Evolutionary conservation across 2,113 vertebrate genomes (phyloP), one percentile per base, ranked within the genome.

Genomic region (Tragelaphus buxtoni): DNA sequence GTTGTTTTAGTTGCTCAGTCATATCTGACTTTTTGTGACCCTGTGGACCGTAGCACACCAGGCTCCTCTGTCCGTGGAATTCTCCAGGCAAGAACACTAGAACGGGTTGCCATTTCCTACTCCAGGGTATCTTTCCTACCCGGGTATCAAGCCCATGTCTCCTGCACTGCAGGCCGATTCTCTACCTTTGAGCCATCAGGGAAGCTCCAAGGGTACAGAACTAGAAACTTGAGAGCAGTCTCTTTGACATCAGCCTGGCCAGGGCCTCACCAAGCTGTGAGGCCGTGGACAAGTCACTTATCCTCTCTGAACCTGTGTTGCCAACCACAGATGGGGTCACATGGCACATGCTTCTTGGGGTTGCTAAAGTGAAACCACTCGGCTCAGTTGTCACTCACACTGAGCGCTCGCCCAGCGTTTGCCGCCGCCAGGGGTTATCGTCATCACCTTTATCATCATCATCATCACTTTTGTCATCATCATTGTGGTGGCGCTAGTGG

Each of bases 381-480:
- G 4, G 28, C 16, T 65, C 42, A 0, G 9, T 45, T 45, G 22
- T 24, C 1, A 45, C 16, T 13, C 26, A 13, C 5, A 3, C 10
- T 4, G 28, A 76, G 55, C 0, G 0, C 14, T n/a, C 42, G 1
- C 28, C 10, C 11, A 30, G n/a, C 2, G 16, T 69, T 6, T 60
- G 58, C 53, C 14, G 11, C 45, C 5, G 7, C 69, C 7, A 0
- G 13, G 8, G 63, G 5, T 1, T 0, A 2, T 24, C 4, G 0
- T 28, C 32, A 9, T 55, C 77, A 7, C 28, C 32, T 55, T 39
- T 9, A 9, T 82, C 22, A 0, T 28, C 12, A 0, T 28, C 12
- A 3, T 56, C 80, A 9, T 58, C 80, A 42, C 11, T 32, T 51
- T 5, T 28, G 5, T 74, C 10, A 0, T 39, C 2, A 1, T 12